Evolutionary conservation across 2,113 vertebrate genomes (phyloP), one percentile per base, ranked within the genome.

Genomic region (Fregata magnificens): DNA sequence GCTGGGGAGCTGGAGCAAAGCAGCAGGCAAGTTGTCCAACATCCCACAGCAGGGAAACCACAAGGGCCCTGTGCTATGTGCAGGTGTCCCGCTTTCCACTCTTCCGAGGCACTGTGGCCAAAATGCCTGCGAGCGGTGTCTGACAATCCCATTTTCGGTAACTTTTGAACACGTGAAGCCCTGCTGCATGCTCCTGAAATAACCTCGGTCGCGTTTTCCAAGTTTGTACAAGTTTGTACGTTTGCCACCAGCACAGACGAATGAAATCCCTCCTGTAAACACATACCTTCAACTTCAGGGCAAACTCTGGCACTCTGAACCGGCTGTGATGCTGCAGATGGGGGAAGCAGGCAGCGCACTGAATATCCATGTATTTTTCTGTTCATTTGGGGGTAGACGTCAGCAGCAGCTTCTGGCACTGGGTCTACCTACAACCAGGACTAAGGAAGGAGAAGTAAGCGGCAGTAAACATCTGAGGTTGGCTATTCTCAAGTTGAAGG

Each of bases 171-270:
- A 16, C 29, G 5, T 50, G 50, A 15, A 70, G 92, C 90, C 42
- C 78, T 42, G 61, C 61, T 58, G 1, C 2, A 0, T 0, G 1
- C 76, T 88, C 82, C 91, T 71, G 94, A 81, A 92, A 91, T 93
- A 95, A 90, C 69, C 92, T 52, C 18, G 0, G 36, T 22, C 0
- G 21, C 2, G 3, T 88, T 92, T 73, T 86, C 95, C 96, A 94
- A 96, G 88, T 94, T 95, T 91, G 92, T 95, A 67, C 80, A 71
- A 86, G 92, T n/a, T n/a, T n/a, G 93, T 88, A 74, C 36, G 11
- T 82, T 72, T 67, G 44, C 72, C 40, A 38, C 56, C 77, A 74
- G 92, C 71, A 2, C 42, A 26, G 70, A 11, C 58, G 7, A n/a
- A 78, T 20, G 52, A 81, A 74, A 44, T 86, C 80, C 77, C 86